Percentiles rank a stretch among this genome's conserved stretches.
Conservation (phyloP, 2,113 vertebrate genomes). For the Tiliqua scincoides region DNA sequence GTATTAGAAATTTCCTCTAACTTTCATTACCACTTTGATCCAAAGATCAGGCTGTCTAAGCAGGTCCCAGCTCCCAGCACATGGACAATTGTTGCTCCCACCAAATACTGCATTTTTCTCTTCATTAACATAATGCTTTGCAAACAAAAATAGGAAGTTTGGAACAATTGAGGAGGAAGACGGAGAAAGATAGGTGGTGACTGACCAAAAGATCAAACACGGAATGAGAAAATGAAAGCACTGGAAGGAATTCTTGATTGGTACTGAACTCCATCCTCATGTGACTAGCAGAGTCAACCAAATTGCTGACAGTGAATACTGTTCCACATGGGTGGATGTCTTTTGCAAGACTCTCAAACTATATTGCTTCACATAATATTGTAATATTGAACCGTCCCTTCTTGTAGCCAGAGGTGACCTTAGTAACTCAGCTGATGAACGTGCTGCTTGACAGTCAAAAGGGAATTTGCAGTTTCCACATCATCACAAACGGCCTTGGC, state of each 20-base stretch:
- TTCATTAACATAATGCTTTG: neutral
- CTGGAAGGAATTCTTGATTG: neutral
- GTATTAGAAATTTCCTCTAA: neutral
- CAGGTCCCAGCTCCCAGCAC: neutral
- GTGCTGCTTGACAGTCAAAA: conserved; percentile 40
- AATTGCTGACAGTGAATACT: conserved; percentile 6
- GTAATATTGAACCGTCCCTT: conserved; percentile 59
- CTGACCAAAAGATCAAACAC: conserved; percentile 15
- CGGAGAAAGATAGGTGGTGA: neutral
- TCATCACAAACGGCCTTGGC: conserved; percentile 44
- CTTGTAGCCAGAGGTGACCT: conserved; percentile 59
- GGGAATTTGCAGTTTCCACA: conserved; percentile 52
- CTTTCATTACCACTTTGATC: neutral
- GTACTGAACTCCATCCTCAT: conserved; percentile 15
- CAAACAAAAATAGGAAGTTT: neutral
- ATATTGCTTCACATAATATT: conserved; percentile 27
- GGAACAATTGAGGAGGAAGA: neutral
- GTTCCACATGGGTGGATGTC: neutral
- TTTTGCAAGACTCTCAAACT: conserved; percentile 21
- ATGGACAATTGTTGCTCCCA: neutral
- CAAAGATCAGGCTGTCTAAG: fast-evolving
- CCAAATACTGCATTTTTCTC: neutral
- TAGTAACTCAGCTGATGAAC: conserved; percentile 62
- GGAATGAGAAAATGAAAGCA: conserved; percentile 1
- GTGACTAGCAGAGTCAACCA: neutral